Evolutionary conservation across 2,113 vertebrate genomes (phyloP).

Genomic region (Bothrops jararaca): DNA sequence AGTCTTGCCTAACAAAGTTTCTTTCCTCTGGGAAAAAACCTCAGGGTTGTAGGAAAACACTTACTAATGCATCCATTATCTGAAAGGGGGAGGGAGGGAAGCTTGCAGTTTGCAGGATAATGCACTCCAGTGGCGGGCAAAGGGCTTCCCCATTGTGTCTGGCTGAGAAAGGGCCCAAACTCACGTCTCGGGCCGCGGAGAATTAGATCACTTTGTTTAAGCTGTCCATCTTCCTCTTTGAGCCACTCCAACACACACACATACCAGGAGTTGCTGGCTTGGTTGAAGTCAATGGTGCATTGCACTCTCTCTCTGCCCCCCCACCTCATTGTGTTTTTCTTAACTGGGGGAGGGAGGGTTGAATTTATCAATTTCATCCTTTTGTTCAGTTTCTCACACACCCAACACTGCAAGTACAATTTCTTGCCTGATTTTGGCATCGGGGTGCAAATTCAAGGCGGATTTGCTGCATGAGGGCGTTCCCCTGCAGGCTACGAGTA

Average conservation of each 20-base stretch:
- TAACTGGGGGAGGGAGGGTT: background rate
- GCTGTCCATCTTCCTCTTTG: constrained; percentile 64
- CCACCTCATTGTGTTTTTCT: background rate
- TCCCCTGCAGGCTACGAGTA: background rate
- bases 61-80: constrained; percentile 76
- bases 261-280: background rate
- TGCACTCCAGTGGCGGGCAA: constrained; percentile 76
- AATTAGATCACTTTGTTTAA: constrained; percentile 88
- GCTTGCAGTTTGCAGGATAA: constrained; percentile 71
- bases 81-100: constrained; percentile 53
- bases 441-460: background rate
- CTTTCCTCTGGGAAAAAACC: constrained; percentile 69
- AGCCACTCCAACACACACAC: background rate
- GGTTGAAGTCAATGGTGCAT: background rate
- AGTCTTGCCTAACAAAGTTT: constrained; percentile 42
- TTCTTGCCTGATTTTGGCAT: background rate
- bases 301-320: background rate
- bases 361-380: background rate
- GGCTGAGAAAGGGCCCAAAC: constrained; percentile 69
- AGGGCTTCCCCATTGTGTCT: constrained; percentile 76
- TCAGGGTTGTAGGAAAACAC: constrained; percentile 63
- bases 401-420: background rate
- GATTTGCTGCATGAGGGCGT: background rate
- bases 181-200: constrained; percentile 78
- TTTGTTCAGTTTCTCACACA: background rate